Conservation (phyloP, 2,113 vertebrate species). For the Peromyscus leucopus region DNA sequence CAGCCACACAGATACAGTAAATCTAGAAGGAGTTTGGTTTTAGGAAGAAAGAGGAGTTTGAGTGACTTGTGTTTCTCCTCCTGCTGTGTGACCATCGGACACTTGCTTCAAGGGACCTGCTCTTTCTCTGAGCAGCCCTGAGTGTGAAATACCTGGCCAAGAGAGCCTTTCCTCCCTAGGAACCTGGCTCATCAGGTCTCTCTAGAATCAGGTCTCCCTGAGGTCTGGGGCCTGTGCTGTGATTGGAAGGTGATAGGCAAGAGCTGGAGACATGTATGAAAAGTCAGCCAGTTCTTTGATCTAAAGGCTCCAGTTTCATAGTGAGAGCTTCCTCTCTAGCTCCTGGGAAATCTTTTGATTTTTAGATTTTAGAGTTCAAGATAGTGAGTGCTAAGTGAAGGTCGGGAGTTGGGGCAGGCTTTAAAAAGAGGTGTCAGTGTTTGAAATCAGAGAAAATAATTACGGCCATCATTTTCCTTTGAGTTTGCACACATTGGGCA, state of each 20-base stretch:
- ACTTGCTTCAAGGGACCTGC: neutral
- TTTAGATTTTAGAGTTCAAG: neutral
- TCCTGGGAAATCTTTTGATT: constrained; percentile 6
- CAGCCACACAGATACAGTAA: neutral
- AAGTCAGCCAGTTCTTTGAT: neutral
- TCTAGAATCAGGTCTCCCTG: neutral
- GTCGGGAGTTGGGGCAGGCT: neutral
- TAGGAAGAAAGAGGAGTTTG: neutral
- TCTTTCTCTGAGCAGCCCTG: neutral
- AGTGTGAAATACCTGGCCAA: too few relatives aligned
- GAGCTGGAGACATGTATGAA: neutral
- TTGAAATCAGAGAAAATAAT: neutral
- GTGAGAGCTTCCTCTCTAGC: neutral
- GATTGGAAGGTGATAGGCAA: neutral
- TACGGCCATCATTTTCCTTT: neutral
- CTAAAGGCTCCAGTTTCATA: neutral
- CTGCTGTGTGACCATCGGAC: too few relatives aligned
- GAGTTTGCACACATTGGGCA: neutral
- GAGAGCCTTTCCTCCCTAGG: neutral
- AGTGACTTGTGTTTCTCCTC: neutral
- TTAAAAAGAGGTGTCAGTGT: neutral
- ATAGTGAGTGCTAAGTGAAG: neutral
- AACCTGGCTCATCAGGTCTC: neutral
- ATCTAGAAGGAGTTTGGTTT: neutral
- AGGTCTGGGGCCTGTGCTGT: neutral